Evolutionary conservation across 2,797 vertebrate genomes (phyloP).

Genomic region (Crax fasciolata): DNA sequence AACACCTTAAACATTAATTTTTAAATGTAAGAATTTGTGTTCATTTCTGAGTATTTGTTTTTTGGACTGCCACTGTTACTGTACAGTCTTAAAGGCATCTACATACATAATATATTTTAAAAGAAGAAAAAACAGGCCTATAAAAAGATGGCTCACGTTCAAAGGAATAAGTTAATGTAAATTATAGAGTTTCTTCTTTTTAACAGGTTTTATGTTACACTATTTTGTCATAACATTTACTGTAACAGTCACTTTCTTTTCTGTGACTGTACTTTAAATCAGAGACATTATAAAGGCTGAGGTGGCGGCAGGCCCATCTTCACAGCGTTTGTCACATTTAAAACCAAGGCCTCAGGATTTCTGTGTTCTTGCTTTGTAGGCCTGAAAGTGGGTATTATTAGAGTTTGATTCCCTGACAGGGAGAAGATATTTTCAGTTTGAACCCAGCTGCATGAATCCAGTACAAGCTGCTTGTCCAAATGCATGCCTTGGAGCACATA

Average conservation of each 20-base stretch:
- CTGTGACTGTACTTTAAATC: neutral
- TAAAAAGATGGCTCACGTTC: slow-evolving; percentile 13
- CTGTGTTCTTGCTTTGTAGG: neutral
- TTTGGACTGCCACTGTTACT: neutral
- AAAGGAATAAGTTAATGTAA: slow-evolving; percentile 1
- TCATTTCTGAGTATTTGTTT: neutral
- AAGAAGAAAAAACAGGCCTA: neutral
- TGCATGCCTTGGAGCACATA: too few relatives aligned
- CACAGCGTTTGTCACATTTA: neutral
- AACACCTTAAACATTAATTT: neutral
- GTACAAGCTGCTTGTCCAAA: neutral
- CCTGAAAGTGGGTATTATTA: neutral
- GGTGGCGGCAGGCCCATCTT: neutral
- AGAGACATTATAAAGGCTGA: neutral
- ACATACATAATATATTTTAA: neutral
- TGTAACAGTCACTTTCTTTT: slow-evolving; percentile 1
- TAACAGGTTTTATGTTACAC: neutral
- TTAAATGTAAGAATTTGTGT: slow-evolving; percentile 6
- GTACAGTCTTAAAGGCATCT: neutral
- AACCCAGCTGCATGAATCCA: too few relatives aligned
- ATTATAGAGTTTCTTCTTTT: neutral
- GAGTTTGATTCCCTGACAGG: neutral
- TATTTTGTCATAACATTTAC: slow-evolving; percentile 49
- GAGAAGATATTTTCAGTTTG: neutral
- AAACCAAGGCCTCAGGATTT: neutral